Evolutionary conservation across 2,113 vertebrate species (phyloP).

Genomic region (Phylloscopus trochilus): DNA sequence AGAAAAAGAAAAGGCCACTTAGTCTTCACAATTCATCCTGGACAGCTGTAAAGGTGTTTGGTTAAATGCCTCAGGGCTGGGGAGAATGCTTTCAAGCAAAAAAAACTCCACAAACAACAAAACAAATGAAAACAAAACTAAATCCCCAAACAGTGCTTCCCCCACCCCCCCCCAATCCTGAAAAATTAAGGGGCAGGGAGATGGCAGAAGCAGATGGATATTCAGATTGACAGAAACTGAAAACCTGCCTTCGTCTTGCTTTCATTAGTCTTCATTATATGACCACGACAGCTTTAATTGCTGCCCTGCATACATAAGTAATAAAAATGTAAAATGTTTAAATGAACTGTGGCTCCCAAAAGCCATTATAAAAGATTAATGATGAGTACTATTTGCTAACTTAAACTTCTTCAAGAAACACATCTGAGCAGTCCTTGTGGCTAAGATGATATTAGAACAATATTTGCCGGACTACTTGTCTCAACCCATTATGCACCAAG

Average conservation of each 20-base stretch:
- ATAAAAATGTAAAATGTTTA: conserved; percentile 81
- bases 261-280: conserved; percentile 72
- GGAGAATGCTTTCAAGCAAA: background rate
- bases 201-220: conserved; percentile 28
- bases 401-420: conserved; percentile 52
- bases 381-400: conserved; percentile 66
- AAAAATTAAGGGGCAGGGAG: background rate
- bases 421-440: conserved; percentile 63
- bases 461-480: conserved; percentile 52
- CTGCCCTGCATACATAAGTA: conserved; percentile 64
- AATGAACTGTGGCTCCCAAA: conserved; percentile 77
- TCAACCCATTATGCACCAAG: conserved; percentile 44
- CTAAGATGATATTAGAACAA: conserved; percentile 61
- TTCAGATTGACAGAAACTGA: conserved; percentile 61
- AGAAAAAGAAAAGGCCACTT: background rate
- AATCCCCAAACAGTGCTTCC: background rate
- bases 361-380: conserved; percentile 84
- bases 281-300: conserved; percentile 66
- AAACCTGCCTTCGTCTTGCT: conserved; percentile 46
- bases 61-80: background rate
- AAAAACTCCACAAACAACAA: background rate
- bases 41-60: background rate
- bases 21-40: background rate
- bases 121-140: background rate
- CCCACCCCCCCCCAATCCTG: too few relatives aligned